Percentiles rank a stretch among this genome's conserved stretches.
These are phyloP conservation scores for Tineola bisselliella DNA, from an alignment of 2,888 invertebrate species.

Conservation along the genomic window DNA sequence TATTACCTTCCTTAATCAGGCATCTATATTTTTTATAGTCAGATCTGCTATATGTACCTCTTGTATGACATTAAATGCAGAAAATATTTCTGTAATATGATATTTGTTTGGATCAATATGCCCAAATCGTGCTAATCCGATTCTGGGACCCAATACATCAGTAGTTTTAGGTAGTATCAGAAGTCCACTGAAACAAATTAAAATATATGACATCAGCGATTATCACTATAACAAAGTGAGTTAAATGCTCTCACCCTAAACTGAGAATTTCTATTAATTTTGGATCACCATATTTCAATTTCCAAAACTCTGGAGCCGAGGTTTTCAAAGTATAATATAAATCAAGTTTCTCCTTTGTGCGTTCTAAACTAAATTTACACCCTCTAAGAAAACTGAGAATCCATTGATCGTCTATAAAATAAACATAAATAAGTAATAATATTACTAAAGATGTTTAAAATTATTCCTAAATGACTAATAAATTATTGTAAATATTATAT, in stretches of 20 bases:
- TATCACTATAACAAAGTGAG: background rate
- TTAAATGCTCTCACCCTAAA: conserved; percentile 26
- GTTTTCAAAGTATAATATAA: conserved; percentile 63
- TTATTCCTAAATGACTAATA: too few species aligned
- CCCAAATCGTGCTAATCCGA: conserved; percentile 51
- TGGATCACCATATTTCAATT: conserved; percentile 27
- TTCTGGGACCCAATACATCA: conserved; percentile 28
- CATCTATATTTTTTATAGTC: too few species aligned
- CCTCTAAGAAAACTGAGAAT: conserved; percentile 70
- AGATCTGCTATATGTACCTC: too few species aligned
- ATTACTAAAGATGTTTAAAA: too few species aligned
- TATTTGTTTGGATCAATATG: conserved; percentile 31
- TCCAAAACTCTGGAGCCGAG: conserved; percentile 60
- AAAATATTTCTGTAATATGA: conserved; percentile 18
- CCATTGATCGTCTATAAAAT: conserved; percentile 68
- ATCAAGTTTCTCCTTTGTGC: conserved; percentile 71
- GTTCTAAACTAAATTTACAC: conserved; percentile 72
- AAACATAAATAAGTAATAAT: too few species aligned
- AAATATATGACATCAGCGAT: background rate
- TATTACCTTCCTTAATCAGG: too few species aligned
- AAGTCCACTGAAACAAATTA: conserved; percentile 16
- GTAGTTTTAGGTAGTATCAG: conserved; percentile 18
- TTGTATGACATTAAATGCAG: conserved; percentile 18
- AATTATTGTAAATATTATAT: too few species aligned
- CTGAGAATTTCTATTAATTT: conserved; percentile 25